Percentiles rank a stretch among this genome's conserved stretches.
phyloP scores from a whole-genome alignment of 2,113 vertebrate genomes.

The Fukomys damarensis region DNA sequence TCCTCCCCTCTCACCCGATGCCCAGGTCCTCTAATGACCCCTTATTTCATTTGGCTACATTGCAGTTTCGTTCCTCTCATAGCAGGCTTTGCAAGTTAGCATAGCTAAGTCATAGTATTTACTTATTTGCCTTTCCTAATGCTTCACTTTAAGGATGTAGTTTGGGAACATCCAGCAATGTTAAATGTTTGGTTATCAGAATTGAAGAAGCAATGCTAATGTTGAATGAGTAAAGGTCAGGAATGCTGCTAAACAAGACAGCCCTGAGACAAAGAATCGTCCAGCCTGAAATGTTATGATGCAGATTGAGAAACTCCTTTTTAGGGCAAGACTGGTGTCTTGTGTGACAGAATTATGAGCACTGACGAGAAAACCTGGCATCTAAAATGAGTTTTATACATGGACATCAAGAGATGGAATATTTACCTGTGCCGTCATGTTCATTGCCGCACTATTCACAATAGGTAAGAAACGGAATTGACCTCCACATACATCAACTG shows the following conservation, averaged over 20 bases:
- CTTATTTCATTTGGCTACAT: fast-evolving
- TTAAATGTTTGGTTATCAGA: not conserved
- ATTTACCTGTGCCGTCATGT: not conserved
- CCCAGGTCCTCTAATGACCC: not conserved
- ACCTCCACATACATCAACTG: not conserved
- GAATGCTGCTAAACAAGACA: not conserved
- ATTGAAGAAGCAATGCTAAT: not conserved
- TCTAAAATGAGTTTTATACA: not conserved
- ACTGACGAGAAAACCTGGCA: not conserved
- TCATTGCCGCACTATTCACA: not conserved
- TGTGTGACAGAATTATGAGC: not conserved
- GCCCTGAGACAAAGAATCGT: not conserved
- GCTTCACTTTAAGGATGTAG: not conserved
- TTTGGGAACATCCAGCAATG: not conserved
- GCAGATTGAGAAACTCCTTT: not conserved
- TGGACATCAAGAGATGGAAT: not conserved
- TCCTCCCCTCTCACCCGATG: not conserved
- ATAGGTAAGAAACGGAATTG: not conserved
- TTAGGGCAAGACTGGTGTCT: too few relatives aligned
- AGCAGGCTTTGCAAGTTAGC: not conserved
- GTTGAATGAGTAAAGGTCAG: not conserved
- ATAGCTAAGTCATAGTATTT: not conserved
- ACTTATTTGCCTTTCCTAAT: not conserved
- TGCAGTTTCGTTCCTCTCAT: fast-evolving
- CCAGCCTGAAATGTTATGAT: not conserved